phyloP scores from a whole-genome alignment of 2,888 invertebrate genomes.

The Drosophila monieri region DNA sequence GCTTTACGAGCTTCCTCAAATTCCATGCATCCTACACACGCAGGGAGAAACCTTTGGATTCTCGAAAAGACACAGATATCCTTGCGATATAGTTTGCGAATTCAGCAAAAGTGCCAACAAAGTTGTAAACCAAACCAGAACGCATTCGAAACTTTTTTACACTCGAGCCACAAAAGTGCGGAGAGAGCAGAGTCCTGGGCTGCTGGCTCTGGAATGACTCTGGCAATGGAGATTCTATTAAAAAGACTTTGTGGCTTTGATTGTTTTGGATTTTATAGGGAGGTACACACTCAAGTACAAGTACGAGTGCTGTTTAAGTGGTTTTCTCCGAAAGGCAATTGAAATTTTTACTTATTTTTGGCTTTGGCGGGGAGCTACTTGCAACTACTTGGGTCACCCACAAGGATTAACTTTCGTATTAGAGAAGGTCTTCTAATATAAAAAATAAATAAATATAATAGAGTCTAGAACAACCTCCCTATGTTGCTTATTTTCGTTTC shows the following conservation, averaged over 20 bases:
- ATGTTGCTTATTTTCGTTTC: neutral
- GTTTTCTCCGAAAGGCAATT: neutral
- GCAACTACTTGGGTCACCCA: no score
- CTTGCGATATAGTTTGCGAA: slow-evolving; percentile 1
- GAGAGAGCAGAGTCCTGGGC: neutral
- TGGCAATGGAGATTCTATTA: slow-evolving; percentile 1
- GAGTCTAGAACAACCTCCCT: neutral
- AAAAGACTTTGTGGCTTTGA: neutral
- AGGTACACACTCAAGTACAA: no score
- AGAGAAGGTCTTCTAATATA: no score
- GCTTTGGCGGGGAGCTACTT: no score
- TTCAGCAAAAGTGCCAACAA: slow-evolving; percentile 15
- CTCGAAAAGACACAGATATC: neutral
- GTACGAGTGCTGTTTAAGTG: neutral
- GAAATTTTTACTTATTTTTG: neutral
- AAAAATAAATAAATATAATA: no score
- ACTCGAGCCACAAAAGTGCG: neutral
- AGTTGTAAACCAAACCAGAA: slow-evolving; percentile 1
- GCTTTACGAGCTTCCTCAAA: slow-evolving; percentile 22
- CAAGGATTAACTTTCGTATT: no score
- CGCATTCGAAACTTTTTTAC: slow-evolving; percentile 5
- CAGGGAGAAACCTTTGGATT: neutral
- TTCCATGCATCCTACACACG: slow-evolving; percentile 27
- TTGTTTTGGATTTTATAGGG: neutral
- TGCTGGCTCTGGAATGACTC: neutral